phyloP scores from a whole-genome alignment of 1,140 invertebrate genomes.

The Chymomyza costata region DNA sequence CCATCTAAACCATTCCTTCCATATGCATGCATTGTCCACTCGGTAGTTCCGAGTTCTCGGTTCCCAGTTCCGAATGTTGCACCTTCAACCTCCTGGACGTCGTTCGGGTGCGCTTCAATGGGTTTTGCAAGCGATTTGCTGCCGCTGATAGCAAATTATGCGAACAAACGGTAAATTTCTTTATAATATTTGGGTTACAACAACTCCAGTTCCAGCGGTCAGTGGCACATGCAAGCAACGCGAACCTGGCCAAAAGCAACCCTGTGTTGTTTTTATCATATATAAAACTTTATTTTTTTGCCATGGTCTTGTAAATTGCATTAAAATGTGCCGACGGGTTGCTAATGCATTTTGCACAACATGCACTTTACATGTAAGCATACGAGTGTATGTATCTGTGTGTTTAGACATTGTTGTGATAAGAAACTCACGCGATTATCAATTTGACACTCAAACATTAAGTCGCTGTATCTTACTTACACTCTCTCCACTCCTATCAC shows the following conservation, averaged over 20 bases:
- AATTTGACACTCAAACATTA: constrained; percentile 68
- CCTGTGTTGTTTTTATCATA: constrained; percentile 9
- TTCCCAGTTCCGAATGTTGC: not conserved
- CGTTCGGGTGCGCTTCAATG: constrained; percentile 59
- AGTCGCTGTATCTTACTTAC: too few relatives aligned
- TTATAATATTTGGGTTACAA: constrained; percentile 62
- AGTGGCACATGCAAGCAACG: constrained; percentile 16
- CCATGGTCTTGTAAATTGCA: constrained; percentile 54
- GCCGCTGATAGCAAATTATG: constrained; percentile 62
- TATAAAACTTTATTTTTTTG: not conserved
- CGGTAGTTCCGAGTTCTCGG: not conserved
- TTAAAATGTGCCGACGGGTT: constrained; percentile 54
- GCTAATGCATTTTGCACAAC: constrained; percentile 51
- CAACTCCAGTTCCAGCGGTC: constrained; percentile 1
- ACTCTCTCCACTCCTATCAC: too few relatives aligned
- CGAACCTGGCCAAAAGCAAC: constrained; percentile 7
- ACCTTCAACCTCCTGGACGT: too few relatives aligned
- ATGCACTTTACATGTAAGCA: constrained; percentile 19
- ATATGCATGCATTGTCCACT: not conserved
- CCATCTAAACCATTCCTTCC: not conserved
- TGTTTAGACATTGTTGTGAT: constrained; percentile 53
- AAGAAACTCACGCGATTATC: constrained; percentile 71
- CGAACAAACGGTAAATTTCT: constrained; percentile 62
- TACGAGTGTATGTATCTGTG: constrained; percentile 19
- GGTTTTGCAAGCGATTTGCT: constrained; percentile 54